Evolutionary conservation across 1,140 invertebrate species (phyloP).

Genomic region (Lineus longissimus): DNA sequence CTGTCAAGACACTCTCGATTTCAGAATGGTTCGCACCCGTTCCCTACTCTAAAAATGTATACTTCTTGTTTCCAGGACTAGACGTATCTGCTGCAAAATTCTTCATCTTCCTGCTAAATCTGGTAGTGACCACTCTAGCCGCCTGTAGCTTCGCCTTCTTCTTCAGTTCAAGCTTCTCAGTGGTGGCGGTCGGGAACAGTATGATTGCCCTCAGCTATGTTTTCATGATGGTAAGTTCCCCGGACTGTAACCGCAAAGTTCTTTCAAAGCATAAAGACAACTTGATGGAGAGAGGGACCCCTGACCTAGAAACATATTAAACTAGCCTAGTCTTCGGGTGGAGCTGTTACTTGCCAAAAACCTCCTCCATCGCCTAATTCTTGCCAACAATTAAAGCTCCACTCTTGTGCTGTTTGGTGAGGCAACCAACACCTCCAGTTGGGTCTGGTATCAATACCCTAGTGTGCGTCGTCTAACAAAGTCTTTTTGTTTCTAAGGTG

Average conservation of each 20-base stretch:
- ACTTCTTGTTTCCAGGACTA: constrained; percentile 36
- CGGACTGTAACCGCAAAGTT: not conserved
- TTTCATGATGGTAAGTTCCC: constrained; percentile 50
- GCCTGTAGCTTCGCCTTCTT: constrained; percentile 44
- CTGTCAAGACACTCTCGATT: not conserved
- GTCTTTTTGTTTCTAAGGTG: constrained; percentile 33
- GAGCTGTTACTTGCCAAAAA: too few species aligned
- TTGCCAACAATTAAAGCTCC: too few species aligned
- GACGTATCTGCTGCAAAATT: constrained; percentile 30
- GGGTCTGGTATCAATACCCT: too few species aligned
- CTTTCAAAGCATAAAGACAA: not conserved
- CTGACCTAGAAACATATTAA: too few species aligned
- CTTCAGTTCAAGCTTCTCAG: constrained; percentile 42
- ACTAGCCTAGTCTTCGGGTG: too few species aligned
- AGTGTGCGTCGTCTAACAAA: too few species aligned
- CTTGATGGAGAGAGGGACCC: not conserved
- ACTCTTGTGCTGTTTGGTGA: too few species aligned
- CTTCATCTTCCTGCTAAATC: constrained; percentile 40
- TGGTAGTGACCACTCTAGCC: constrained; percentile 40
- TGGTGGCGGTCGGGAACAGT: constrained; percentile 46
- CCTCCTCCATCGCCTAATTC: too few species aligned
- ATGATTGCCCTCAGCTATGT: constrained; percentile 44
- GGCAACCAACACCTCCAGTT: too few species aligned
- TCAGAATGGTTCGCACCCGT: not conserved
- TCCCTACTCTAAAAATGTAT: not conserved